These are phyloP conservation scores for Gymnoscopelus braueri DNA, from an alignment of 2,797 vertebrate species.

Conservation along the genomic window DNA sequence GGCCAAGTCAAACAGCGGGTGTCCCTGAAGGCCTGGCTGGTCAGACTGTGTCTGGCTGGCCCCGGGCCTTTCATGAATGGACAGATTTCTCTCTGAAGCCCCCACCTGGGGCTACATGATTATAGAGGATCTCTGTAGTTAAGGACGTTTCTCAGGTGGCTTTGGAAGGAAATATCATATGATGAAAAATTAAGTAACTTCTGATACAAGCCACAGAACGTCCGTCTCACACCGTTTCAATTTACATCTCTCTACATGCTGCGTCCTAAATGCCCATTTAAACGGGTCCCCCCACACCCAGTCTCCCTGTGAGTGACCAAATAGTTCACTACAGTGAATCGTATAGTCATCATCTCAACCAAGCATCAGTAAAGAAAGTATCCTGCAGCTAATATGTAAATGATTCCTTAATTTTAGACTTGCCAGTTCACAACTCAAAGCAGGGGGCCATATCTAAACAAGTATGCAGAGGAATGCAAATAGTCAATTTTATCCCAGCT, in stretches of 20 bases:
- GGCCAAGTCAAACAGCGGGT: slow-evolving; percentile 95
- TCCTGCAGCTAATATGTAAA: not conserved
- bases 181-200: slow-evolving; percentile 65
- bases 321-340: too few relatives aligned
- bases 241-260: slow-evolving; percentile 8
- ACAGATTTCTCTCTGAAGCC: slow-evolving; percentile 85
- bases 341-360: not conserved
- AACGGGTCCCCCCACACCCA: not conserved
- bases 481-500: slow-evolving; percentile 15
- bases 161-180: slow-evolving; percentile 77
- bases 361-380: slow-evolving; percentile 2
- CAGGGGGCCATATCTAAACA: slow-evolving; percentile 12
- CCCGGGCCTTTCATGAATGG: slow-evolving; percentile 83
- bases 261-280: not conserved
- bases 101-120: slow-evolving; percentile 80
- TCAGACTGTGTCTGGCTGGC: slow-evolving; percentile 86
- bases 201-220: slow-evolving; percentile 47
- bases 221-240: slow-evolving; percentile 28
- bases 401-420: not conserved
- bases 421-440: not conserved
- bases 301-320: not conserved
- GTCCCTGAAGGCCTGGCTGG: slow-evolving; percentile 88
- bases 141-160: slow-evolving; percentile 82
- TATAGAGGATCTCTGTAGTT: slow-evolving; percentile 90
- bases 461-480: slow-evolving; percentile 19